Conservation (phyloP, 2,888 invertebrate genomes). For the Furcula furcula region DNA sequence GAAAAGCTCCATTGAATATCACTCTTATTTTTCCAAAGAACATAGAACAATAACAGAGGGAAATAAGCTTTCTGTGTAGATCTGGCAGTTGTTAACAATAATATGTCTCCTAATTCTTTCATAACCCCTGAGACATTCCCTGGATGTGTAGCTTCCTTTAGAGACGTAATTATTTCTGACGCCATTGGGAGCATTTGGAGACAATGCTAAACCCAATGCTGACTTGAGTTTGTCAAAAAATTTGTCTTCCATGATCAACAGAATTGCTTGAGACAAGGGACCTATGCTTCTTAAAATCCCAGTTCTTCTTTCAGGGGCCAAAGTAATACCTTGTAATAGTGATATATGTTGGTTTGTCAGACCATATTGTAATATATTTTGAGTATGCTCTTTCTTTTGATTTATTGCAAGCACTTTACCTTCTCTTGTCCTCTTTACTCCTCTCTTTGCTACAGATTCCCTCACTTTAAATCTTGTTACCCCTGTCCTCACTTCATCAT, state of each 20-base stretch:
- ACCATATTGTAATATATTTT: conserved; percentile 6
- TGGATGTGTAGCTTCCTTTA: conserved; percentile 11
- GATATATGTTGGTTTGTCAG: conserved; percentile 5
- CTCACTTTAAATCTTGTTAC: conserved; percentile 2
- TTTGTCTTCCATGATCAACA: conserved; percentile 5
- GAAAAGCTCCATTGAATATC: conserved; percentile 17
- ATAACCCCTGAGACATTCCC: conserved; percentile 23
- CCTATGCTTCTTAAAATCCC: conserved; percentile 4
- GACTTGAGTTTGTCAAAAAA: neutral
- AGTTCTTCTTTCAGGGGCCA: conserved; percentile 4
- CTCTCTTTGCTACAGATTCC: neutral
- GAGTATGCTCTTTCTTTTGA: neutral
- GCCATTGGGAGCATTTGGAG: neutral
- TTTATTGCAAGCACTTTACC: no score
- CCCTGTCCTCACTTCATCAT: conserved; percentile 5
- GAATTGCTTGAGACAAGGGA: neutral
- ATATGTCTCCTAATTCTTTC: conserved; percentile 28
- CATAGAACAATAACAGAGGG: conserved; percentile 7
- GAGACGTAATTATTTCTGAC: neutral
- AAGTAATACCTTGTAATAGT: neutral
- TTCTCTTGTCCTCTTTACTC: neutral
- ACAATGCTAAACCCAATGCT: neutral
- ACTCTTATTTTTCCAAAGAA: conserved; percentile 6
- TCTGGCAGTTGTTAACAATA: conserved; percentile 24
- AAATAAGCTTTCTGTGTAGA: conserved; percentile 24